Evolutionary conservation across 2,888 invertebrate species (phyloP), one percentile per base, ranked within the genome.

Genomic region (Tipula lateralis): DNA sequence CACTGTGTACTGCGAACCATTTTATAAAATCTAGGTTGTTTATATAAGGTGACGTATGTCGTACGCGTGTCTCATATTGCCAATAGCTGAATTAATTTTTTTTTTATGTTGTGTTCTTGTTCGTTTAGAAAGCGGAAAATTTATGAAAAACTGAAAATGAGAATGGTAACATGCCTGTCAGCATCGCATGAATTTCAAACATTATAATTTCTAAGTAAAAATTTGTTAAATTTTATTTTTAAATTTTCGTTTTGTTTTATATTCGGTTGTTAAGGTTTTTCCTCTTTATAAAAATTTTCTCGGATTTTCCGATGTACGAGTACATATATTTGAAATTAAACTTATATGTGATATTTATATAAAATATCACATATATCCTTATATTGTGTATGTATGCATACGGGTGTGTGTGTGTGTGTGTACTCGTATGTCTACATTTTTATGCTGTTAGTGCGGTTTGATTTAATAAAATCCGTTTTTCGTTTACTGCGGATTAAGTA

Each of bases 151-250:
- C 6, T 66, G 19, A 66, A 66, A n/a, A 66, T 66, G 66, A 66
- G 66, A 24, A 66, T 66, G 24, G 66, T 66, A 66, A 24, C 66
- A 66, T 66, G 24, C 24, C 66, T 66, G 19, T 66, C 66, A 24
- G 66, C 66, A 66, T 66, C 66, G 66, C 66, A 66, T 66, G 66
- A 66, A 66, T 66, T 66, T 66, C 24, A 19, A 66, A 66, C 66
- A 66, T 24, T 66, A 66, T 66, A 66, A 66, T 66, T 66, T 66
- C 66, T 24, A 24, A 66, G 66, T 24, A 66, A 66, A 66, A 66
- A 66, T 66, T 66, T 24, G 66, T 24, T 66, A 66, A 66, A 66
- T 66, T 24, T 66, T 66, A 44, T 44, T 13, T 44, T n/a, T 16
- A 36, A 6, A 36, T 66, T 66, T 66, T 66, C 24, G 9, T 66